Evolutionary conservation across 2,888 invertebrate genomes (phyloP), one percentile per base, ranked within the genome.

Genomic region (Caenorhabditis becei): DNA sequence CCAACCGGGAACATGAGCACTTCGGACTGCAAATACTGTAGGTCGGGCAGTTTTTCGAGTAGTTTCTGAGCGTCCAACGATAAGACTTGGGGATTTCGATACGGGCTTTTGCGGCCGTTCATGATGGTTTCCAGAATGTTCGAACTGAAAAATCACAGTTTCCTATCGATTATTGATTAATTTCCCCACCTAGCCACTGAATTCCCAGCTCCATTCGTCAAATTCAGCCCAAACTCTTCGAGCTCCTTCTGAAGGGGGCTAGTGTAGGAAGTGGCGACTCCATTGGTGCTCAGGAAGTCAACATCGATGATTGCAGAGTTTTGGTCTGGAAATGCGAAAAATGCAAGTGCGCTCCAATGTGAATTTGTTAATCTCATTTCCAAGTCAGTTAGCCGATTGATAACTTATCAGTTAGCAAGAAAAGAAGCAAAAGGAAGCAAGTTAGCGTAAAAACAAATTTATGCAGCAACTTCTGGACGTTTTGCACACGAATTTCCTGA

Each of bases 61-160:
- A 89, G 74, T 8, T 86, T 85, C 16, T 79, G 77, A 1, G 88
- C 89, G 37, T 89, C 89, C 32, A 87, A 67, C 10, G 88, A 88
- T 1, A 89, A 72, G 18, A 88, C 88, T 20, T 83, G 54, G 5
- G 84, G 69, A 8, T 70, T 61, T 28, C 78, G 74, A 53, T 79
- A 85, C 23, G 77, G 59, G 61, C 54, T 65, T 51, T 41, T 56
- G 14, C 35, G 56, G 24, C 56, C 61, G 16, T 41, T 35, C 77
- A 81, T 75, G 5, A 84, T 49, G 1, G 69, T 69, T 20, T 83
- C 80, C 23, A 85, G 58, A 14, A 81, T 71, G 16, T 37, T 63
- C 0, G 83, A 63, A 14, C 80, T 82, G 69, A 37, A 83, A 37
- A 7, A n/a, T 10, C 10, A 44, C 1, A 51, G 32, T 63, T 5